phyloP scores from a whole-genome alignment of 2,888 invertebrate genomes.

The Nymphalis c-album region DNA sequence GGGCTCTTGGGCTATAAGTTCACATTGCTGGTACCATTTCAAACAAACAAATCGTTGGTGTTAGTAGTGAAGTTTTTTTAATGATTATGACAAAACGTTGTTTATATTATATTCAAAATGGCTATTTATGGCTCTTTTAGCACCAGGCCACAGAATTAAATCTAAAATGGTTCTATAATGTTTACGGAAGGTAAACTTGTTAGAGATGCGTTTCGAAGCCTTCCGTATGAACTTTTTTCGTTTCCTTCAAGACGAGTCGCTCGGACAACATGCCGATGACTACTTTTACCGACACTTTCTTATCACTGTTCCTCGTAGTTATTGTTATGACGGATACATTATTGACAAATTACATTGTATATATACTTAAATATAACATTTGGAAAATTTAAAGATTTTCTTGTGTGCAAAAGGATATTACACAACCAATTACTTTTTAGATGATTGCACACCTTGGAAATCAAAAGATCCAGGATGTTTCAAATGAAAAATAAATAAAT shows the following conservation, averaged over 20 bases:
- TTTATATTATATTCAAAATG: neutral
- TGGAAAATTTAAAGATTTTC: too few species aligned
- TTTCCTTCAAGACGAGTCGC: conserved; percentile 49
- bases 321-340: too few species aligned
- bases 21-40: neutral
- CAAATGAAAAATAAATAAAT: too few species aligned
- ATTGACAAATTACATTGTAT: too few species aligned
- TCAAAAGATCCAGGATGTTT: too few species aligned
- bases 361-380: too few species aligned
- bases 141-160: neutral
- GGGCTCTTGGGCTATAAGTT: too few species aligned
- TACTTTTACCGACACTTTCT: conserved; percentile 61
- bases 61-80: too few species aligned
- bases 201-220: conserved; percentile 35
- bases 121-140: neutral
- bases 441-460: too few species aligned
- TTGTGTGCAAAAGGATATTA: too few species aligned
- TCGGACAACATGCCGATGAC: conserved; percentile 41
- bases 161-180: neutral
- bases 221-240: conserved; percentile 63
- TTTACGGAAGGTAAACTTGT: neutral
- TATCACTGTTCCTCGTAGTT: conserved; percentile 7
- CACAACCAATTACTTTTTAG: too few species aligned
- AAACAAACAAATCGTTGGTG: neutral
- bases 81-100: too few species aligned